Conservation (phyloP, 2,888 invertebrate genomes). For the Griposia aprilina region DNA sequence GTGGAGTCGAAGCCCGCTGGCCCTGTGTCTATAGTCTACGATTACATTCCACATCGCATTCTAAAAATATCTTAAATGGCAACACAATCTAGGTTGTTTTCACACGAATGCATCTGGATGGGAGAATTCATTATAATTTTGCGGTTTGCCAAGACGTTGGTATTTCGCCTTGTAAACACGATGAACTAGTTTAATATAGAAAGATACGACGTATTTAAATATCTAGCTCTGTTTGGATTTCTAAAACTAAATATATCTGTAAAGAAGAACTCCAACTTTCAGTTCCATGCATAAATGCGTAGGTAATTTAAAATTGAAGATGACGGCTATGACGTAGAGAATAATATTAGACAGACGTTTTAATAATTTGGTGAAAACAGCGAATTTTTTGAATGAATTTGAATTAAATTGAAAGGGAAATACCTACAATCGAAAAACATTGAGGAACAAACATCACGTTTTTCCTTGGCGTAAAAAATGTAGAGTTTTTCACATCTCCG, state of each 20-base stretch:
- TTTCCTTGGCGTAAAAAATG: background rate
- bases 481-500: background rate
- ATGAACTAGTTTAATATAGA: background rate
- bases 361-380: background rate
- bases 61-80: constrained; percentile 49
- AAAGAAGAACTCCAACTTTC: constrained; percentile 4
- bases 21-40: constrained; percentile 10
- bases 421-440: background rate
- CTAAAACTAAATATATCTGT: constrained; percentile 10
- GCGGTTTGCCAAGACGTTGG: constrained; percentile 18
- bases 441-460: background rate
- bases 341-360: background rate
- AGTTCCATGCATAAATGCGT: background rate
- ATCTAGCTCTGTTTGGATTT: background rate
- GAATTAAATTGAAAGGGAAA: constrained; percentile 7
- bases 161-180: constrained; percentile 10
- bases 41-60: constrained; percentile 42
- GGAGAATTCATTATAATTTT: constrained; percentile 6
- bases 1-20: background rate
- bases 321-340: background rate
- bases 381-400: background rate
- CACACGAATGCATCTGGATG: constrained; percentile 1
- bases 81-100: constrained; percentile 35
- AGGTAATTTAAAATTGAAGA: background rate
- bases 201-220: constrained; percentile 1